phyloP scores from a whole-genome alignment of 2,113 vertebrate genomes.

The Cephalopholis sonnerati region DNA sequence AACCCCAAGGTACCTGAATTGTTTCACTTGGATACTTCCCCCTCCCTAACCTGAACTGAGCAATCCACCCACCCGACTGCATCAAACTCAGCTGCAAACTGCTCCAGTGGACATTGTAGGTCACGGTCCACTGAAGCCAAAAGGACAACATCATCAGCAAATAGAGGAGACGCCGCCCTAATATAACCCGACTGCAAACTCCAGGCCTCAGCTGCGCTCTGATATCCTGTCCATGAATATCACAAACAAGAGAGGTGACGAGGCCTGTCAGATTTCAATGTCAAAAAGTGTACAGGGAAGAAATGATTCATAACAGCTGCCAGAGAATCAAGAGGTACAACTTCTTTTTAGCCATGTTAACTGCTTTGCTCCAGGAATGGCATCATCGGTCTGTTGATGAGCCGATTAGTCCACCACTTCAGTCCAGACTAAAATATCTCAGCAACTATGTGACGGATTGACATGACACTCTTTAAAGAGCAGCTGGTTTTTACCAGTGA shows the following conservation, averaged over 20 bases:
- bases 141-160: constrained; percentile 36
- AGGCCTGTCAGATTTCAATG: not conserved
- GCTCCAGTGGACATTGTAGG: constrained; percentile 22
- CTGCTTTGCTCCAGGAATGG: not conserved
- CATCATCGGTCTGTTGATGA: not conserved
- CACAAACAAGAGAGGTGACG: not conserved
- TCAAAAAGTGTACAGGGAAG: not conserved
- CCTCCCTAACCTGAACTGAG: constrained; percentile 10
- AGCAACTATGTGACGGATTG: not conserved
- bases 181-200: constrained; percentile 8
- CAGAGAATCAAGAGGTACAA: not conserved
- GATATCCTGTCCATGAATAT: constrained; percentile 11
- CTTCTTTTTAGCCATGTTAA: not conserved
- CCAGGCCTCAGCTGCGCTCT: constrained; percentile 30
- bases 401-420: not conserved
- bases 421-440: not conserved
- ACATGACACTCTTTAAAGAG: not conserved
- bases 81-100: constrained; percentile 12
- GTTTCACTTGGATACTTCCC: constrained; percentile 2
- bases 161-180: not conserved
- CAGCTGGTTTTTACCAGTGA: not conserved
- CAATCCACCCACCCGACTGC: constrained; percentile 10
- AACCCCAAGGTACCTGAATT: constrained; percentile 18
- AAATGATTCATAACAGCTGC: not conserved
- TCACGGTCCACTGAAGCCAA: constrained; percentile 27